Conservation (phyloP, 2,797 vertebrate genomes). For the Pipistrellus pygmaeus region DNA sequence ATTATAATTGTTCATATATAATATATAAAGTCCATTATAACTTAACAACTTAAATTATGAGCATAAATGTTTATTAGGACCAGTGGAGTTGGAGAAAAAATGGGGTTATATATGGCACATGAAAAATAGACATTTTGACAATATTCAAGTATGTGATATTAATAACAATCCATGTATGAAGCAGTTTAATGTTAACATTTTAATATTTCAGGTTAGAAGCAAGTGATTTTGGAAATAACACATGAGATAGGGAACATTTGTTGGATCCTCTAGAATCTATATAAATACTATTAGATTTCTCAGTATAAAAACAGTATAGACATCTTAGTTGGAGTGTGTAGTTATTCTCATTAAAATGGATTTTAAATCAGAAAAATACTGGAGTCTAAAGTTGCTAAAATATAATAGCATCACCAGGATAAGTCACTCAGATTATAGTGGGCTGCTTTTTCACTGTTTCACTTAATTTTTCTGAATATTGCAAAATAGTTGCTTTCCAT, state of each 20-base stretch:
- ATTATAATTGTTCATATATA: background rate
- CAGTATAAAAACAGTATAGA: background rate
- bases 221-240: constrained; percentile 44
- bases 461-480: constrained; percentile 62
- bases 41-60: constrained; percentile 6
- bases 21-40: background rate
- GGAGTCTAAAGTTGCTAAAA: background rate
- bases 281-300: constrained; percentile 17
- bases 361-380: constrained; percentile 49
- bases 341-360: constrained; percentile 37
- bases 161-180: background rate
- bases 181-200: constrained; percentile 29
- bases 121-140: constrained; percentile 11
- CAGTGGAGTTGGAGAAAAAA: background rate
- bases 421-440: background rate
- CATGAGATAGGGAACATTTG: background rate
- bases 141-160: constrained; percentile 25
- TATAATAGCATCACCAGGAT: background rate
- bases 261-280: background rate
- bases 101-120: background rate
- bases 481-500: constrained; percentile 38
- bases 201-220: constrained; percentile 9
- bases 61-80: background rate
- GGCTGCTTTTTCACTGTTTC: constrained; percentile 39
- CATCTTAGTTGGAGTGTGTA: constrained; percentile 19